phyloP scores from a whole-genome alignment of 2,888 invertebrate genomes.

The Cryptophagus acutangulus region DNA sequence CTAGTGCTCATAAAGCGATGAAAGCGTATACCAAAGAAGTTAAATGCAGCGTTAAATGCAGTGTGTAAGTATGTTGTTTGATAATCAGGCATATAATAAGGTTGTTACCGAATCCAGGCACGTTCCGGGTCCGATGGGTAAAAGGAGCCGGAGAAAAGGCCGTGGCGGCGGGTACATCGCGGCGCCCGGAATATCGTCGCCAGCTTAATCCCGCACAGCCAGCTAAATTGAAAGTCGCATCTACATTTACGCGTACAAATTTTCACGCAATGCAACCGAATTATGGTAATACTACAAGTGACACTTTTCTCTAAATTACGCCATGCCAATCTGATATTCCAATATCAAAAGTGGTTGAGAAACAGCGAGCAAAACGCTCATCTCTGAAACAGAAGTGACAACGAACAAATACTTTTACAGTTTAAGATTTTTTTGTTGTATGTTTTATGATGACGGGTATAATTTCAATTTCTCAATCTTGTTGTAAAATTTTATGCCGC shows the following conservation, averaged over 20 bases:
- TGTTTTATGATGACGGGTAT: background rate
- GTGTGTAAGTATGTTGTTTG: conserved; percentile 30
- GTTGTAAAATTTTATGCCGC: conserved; percentile 16
- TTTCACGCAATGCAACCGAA: conserved; percentile 45
- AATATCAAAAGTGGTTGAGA: conserved; percentile 38
- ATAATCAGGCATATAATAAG: conserved; percentile 45
- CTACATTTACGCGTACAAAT: conserved; percentile 45
- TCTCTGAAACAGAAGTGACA: no score
- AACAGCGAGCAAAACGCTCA: no score
- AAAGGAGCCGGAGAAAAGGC: conserved; percentile 10
- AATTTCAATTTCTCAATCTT: conserved; percentile 14
- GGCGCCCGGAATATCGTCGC: conserved; percentile 49
- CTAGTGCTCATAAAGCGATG: no score
- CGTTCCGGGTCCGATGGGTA: conserved; percentile 30
- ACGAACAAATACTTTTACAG: no score
- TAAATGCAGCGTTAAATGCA: conserved; percentile 25
- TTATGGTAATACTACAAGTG: conserved; percentile 48
- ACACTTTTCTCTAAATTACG: conserved; percentile 14
- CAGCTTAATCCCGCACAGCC: conserved; percentile 47
- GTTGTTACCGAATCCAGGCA: conserved; percentile 45
- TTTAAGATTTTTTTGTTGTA: background rate
- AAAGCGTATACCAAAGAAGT: no score
- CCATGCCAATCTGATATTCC: conserved; percentile 29
- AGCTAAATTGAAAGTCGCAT: conserved; percentile 46
- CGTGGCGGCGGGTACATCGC: conserved; percentile 21